Evolutionary conservation across 2,797 vertebrate species (phyloP).

Genomic region (Melanotaenia pygmaea): DNA sequence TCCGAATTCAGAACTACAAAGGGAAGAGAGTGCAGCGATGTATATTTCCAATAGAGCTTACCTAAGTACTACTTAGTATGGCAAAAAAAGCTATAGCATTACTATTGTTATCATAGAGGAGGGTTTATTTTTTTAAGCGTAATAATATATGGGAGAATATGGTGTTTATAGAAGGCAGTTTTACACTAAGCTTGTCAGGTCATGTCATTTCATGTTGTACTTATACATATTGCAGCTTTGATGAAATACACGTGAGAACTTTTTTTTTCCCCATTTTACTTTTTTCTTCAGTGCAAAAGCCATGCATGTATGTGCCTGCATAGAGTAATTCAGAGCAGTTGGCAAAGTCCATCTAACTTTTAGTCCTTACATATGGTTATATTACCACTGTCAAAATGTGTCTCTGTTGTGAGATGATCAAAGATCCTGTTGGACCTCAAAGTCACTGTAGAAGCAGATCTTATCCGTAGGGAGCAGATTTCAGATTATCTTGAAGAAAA

Average conservation of each 20-base stretch:
- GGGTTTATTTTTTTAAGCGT: slow-evolving; percentile 87
- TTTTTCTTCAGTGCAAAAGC: slow-evolving; percentile 34
- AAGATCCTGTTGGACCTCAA: slow-evolving; percentile 53
- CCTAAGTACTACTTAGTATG: slow-evolving; percentile 83
- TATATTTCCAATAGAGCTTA: slow-evolving; percentile 85
- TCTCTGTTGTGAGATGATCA: slow-evolving; percentile 66
- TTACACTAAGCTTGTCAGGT: slow-evolving; percentile 82
- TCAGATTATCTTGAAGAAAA: slow-evolving; percentile 43
- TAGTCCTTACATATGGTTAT: slow-evolving; percentile 44
- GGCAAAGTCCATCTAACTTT: slow-evolving; percentile 43
- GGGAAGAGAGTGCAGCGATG: slow-evolving; percentile 75
- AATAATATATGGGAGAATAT: slow-evolving; percentile 87
- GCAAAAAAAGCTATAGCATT: slow-evolving; percentile 83
- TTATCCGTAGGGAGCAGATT: slow-evolving; percentile 51
- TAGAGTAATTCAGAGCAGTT: slow-evolving; percentile 59
- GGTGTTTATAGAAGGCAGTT: slow-evolving; percentile 83
- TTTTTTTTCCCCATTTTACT: slow-evolving; percentile 16
- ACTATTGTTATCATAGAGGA: slow-evolving; percentile 86
- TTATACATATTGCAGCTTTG: slow-evolving; percentile 71
- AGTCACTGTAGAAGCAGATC: slow-evolving; percentile 58
- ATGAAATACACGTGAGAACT: slow-evolving; percentile 52
- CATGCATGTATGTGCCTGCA: slow-evolving; percentile 71
- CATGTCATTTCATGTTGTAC: slow-evolving; percentile 74
- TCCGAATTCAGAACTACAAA: slow-evolving; percentile 69
- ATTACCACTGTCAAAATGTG: slow-evolving; percentile 58